Evolutionary conservation across 1,140 invertebrate genomes (phyloP), one percentile per base, ranked within the genome.

Genomic region (Phocides pigmalion): DNA sequence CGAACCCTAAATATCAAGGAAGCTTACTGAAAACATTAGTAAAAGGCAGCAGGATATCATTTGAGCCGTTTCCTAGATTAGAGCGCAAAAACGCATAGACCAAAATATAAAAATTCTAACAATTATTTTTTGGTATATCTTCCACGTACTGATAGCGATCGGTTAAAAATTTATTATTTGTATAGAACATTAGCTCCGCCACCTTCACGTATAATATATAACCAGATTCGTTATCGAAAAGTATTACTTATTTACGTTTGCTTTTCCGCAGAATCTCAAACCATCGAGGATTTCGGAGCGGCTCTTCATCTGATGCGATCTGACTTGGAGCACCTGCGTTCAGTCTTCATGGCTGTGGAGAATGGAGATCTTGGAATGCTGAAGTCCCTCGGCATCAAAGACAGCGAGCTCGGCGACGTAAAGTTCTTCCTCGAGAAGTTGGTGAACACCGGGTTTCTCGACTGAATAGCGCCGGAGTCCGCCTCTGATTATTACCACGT

Each of bases 341-440:
- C 97, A 2, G 97, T 98, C 6, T 98, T 99, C 89, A 97, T 98
- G 94, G 97, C 97, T 0, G 98, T 99, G n/a, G 97, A 98, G 81
- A 98, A 98, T 79, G 98, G 98, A 2, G 97, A 98, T 86, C 93
- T 98, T 12, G 97, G 97, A 58, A 97, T 98, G 95, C 93, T 99
- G 35, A 98, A 98, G 87, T 97, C 97, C 6, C 93, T 98, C 19
- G 98, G 98, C 42, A 98, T 98, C 84, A 98, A 98, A 90, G 97
- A 98, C 88, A 98, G 97, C 0, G 98, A 99, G 85, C 93, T 98
- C 20, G 97, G 97, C n/a, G 98, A 99, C 83, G 97, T 99, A 17
- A 98, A 98, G 84, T 99, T 99, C 93, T 99, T 99, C 93, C 93
- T 98, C 64, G 98, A 99, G 92, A 98, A 98, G 92, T 94, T 99